Evolutionary conservation across 2,113 vertebrate species (phyloP).

Genomic region (Pteruthius melanotis): DNA sequence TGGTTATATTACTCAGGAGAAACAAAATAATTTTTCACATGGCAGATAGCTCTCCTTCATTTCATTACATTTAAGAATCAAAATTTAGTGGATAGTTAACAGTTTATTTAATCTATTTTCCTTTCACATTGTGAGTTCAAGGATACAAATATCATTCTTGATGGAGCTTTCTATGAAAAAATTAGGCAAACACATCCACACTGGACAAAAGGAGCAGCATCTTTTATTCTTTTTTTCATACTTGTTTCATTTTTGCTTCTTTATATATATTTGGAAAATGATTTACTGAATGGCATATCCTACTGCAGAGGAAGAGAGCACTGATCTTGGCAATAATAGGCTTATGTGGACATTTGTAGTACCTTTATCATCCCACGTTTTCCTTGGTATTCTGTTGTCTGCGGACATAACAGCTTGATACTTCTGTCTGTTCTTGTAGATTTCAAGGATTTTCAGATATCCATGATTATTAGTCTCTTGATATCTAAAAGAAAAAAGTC

Average conservation of each 20-base stretch:
- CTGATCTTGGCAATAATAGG: background rate
- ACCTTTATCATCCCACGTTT: background rate
- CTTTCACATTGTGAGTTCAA: background rate
- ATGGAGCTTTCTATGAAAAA: background rate
- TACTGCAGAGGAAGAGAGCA: background rate
- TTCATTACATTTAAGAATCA: background rate
- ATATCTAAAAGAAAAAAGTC: background rate
- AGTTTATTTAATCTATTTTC: background rate
- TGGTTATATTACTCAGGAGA: background rate
- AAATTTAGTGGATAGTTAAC: background rate
- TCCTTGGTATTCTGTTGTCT: background rate
- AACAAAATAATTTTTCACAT: background rate
- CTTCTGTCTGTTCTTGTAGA: background rate
- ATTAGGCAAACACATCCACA: background rate
- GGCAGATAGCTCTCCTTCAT: background rate
- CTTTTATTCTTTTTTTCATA: background rate
- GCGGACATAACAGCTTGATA: background rate
- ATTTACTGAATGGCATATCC: background rate
- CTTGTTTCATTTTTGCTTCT: background rate
- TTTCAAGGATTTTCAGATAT: background rate
- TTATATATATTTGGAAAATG: background rate
- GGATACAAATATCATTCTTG: background rate
- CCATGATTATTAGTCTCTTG: background rate
- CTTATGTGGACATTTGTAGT: background rate
- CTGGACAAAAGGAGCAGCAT: background rate